phyloP scores from a whole-genome alignment of 2,797 vertebrate genomes.

The Leptodon cayanensis region DNA sequence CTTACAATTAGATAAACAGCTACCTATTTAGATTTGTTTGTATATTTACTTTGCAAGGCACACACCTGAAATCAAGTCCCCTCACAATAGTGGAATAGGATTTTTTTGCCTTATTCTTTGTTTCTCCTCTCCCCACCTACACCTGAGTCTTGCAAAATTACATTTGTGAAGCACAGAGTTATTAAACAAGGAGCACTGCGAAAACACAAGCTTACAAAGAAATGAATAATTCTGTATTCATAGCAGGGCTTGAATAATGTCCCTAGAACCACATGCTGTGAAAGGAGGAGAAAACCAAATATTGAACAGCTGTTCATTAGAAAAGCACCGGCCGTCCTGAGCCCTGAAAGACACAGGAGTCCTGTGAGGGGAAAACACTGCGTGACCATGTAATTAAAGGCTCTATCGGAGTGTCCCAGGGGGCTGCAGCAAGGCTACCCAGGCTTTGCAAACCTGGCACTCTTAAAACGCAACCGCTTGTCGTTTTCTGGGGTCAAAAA shows the following conservation, averaged over 20 bases:
- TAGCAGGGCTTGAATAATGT: conserved; percentile 8
- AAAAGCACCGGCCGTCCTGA: background rate
- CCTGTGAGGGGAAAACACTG: background rate
- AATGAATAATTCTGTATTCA: conserved; percentile 28
- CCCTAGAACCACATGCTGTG: background rate
- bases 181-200: background rate
- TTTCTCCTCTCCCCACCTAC: background rate
- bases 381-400: background rate
- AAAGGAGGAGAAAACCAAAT: conserved; percentile 41
- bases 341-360: background rate
- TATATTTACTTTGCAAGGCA: background rate
- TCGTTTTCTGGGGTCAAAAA: background rate
- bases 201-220: background rate
- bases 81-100: background rate
- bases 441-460: background rate
- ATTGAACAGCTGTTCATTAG: conserved; percentile 50
- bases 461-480: background rate
- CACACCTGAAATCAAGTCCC: background rate
- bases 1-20: background rate
- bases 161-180: background rate
- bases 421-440: background rate
- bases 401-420: background rate
- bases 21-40: background rate
- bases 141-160: background rate
- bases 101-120: background rate